A percentile compares a stretch with the other conserved stretches of the same genome.
Evolutionary conservation across 1,140 invertebrate genomes (phyloP).

Genomic region (Cydia fagiglandana): DNA sequence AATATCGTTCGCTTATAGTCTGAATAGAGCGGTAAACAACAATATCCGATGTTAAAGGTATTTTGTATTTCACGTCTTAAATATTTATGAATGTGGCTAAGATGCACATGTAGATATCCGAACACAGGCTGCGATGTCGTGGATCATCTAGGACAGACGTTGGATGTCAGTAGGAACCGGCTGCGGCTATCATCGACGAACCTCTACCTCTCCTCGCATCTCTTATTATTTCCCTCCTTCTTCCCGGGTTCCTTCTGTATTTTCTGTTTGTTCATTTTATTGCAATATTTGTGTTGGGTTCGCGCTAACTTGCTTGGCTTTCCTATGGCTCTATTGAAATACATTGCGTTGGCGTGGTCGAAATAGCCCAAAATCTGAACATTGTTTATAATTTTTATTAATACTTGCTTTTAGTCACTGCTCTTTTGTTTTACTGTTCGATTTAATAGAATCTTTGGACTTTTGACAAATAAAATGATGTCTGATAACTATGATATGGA

Average conservation of each 20-base stretch:
- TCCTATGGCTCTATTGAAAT: slow-evolving; percentile 51
- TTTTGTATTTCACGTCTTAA: slow-evolving; percentile 17
- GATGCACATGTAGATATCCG: slow-evolving; percentile 27
- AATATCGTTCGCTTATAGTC: slow-evolving; percentile 47
- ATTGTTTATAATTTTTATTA: neutral
- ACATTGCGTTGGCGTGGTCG: slow-evolving; percentile 35
- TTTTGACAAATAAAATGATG: neutral
- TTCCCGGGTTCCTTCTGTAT: slow-evolving; percentile 62
- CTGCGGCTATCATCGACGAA: slow-evolving; percentile 77
- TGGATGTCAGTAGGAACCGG: slow-evolving; percentile 66
- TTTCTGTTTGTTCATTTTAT: slow-evolving; percentile 60
- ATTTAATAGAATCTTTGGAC: neutral
- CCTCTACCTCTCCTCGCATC: slow-evolving; percentile 63
- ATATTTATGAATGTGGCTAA: slow-evolving; percentile 28
- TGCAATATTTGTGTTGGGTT: slow-evolving; percentile 54
- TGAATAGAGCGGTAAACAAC: slow-evolving; percentile 17
- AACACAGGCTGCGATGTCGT: slow-evolving; percentile 14
- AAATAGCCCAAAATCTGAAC: neutral
- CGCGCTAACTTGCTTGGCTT: slow-evolving; percentile 55
- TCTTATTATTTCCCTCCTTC: slow-evolving; percentile 53
- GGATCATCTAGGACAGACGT: slow-evolving; percentile 31
- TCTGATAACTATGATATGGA: neutral
- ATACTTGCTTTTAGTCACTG: neutral
- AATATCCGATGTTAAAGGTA: slow-evolving; percentile 22
- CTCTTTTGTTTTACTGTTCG: neutral